Conservation (phyloP, 2,797 vertebrate species). For the Enteromius argenteus region DNA sequence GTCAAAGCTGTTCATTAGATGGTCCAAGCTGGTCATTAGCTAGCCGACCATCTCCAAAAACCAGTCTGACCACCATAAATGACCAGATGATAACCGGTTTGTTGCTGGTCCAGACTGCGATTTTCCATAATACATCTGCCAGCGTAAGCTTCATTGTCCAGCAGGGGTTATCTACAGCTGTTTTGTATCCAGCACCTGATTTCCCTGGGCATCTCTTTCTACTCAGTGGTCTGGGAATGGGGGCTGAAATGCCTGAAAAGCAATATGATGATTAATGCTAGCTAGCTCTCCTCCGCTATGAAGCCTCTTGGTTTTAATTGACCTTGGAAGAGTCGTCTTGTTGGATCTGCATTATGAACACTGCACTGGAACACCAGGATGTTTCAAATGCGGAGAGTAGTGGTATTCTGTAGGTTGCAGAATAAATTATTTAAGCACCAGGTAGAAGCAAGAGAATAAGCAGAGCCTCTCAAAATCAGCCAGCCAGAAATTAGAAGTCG, state of each 20-base stretch:
- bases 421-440: slow-evolving; percentile 66
- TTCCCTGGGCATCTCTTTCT: slow-evolving; percentile 62
- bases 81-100: neutral
- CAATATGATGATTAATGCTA: slow-evolving; percentile 33
- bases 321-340: slow-evolving; percentile 64
- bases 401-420: slow-evolving; percentile 59
- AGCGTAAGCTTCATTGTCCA: slow-evolving; percentile 50
- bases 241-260: slow-evolving; percentile 32
- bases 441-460: slow-evolving; percentile 54
- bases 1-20: neutral
- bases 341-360: slow-evolving; percentile 51
- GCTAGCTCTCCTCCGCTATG: neutral
- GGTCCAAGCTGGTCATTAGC: neutral
- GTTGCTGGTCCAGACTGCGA: neutral
- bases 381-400: slow-evolving; percentile 63
- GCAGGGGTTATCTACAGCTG: slow-evolving; percentile 61
- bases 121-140: neutral
- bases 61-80: neutral
- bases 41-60: neutral
- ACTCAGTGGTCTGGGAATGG: slow-evolving; percentile 38
- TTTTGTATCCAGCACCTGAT: slow-evolving; percentile 59
- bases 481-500: slow-evolving; percentile 27
- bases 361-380: slow-evolving; percentile 56
- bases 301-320: slow-evolving; percentile 59
- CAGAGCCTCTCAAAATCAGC: slow-evolving; percentile 46